Base-by-base conservation (phyloP, 2,113 vertebrate genomes). In the Ifrita kowaldi region DNA sequence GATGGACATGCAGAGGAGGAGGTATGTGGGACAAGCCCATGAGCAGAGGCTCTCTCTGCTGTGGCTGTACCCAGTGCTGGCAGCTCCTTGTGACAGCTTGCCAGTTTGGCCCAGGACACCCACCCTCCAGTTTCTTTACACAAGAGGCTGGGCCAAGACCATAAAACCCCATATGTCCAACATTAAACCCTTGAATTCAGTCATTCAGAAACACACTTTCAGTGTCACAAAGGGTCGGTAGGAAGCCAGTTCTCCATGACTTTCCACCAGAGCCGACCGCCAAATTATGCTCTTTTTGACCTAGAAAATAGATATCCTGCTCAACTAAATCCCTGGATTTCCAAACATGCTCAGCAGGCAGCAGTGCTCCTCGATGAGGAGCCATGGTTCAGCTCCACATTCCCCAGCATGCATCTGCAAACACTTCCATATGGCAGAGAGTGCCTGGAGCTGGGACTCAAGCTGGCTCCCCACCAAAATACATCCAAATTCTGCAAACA, bases 1-100 rank as follows among this genome's bases (percentile, higher is more conserved):
- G 46, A 62, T 9, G 4, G 13, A 13, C 22, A 32, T 3, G 13
- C 1, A 70, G 8, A 42, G n/a, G 13, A 60, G 8, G 2, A 21
- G 23, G 13, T 27, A 26, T n/a, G 64, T 0, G 2, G 21, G 16
- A 55, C 13, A 63, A 39, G 15, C 15, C 24, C 26, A 3, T 0
- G 3, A 30, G 11, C 63, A 39, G 30, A 70, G 30, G 19, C 13
- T 46, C 35, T 33, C 13, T 11, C 53, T 69, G 55, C 42, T 70
- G 37, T 26, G 62, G 41, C 46, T 47, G 11, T 3, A 21, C 8
- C 35, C 37, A 79, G 11, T 9, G 37, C 50, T 33, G 52, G 32
- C 60, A 44, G 10, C 35, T 67, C 49, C 30, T 41, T 24, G 64
- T 0, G 6, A 64, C 53, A 78, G 3, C 30, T 44, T 47, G 23